Percentiles rank a stretch among this genome's conserved stretches.
Evolutionary conservation across 2,113 vertebrate species (phyloP).

Genomic region (Sander lucioperca): DNA sequence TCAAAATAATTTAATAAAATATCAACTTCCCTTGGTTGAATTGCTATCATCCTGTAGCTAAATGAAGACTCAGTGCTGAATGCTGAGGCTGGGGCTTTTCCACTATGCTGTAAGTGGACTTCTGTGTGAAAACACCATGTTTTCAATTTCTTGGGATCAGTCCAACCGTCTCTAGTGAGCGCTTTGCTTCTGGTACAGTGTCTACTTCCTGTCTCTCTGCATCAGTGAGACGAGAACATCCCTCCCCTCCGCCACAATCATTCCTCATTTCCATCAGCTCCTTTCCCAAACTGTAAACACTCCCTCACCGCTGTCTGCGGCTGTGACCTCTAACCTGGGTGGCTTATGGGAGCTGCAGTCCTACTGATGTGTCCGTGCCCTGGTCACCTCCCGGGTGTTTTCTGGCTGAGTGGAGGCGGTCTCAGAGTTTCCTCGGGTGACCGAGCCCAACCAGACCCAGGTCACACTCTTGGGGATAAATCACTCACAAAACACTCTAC

Average conservation of each 20-base stretch:
- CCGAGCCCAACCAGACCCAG: slow-evolving; percentile 28
- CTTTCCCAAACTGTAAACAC: slow-evolving; percentile 60
- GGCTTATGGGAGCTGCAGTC: slow-evolving; percentile 50
- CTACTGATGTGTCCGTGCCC: slow-evolving; percentile 55
- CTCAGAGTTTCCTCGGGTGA: slow-evolving; percentile 51
- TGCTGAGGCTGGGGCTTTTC: slow-evolving; percentile 11
- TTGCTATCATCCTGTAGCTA: not conserved
- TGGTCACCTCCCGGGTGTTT: slow-evolving; percentile 60
- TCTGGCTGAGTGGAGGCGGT: slow-evolving; percentile 51
- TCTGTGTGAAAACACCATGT: slow-evolving; percentile 12
- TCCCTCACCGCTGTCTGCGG: slow-evolving; percentile 43
- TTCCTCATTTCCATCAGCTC: slow-evolving; percentile 62
- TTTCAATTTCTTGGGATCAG: slow-evolving; percentile 24
- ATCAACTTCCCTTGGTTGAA: not conserved
- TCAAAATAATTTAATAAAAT: not conserved
- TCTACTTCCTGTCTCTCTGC: slow-evolving; percentile 35
- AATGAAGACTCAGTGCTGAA: slow-evolving; percentile 7
- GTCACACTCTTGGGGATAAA: slow-evolving; percentile 43
- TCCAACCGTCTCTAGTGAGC: slow-evolving; percentile 16
- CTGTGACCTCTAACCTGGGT: slow-evolving; percentile 52
- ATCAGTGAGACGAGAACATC: slow-evolving; percentile 44
- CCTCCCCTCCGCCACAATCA: slow-evolving; percentile 44
- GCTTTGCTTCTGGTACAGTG: slow-evolving; percentile 27
- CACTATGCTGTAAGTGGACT: not conserved
- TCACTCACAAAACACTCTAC: slow-evolving; percentile 37